Base-by-base conservation (phyloP, 1,140 invertebrate genomes). In the Metopolophium dirhodum region DNA sequence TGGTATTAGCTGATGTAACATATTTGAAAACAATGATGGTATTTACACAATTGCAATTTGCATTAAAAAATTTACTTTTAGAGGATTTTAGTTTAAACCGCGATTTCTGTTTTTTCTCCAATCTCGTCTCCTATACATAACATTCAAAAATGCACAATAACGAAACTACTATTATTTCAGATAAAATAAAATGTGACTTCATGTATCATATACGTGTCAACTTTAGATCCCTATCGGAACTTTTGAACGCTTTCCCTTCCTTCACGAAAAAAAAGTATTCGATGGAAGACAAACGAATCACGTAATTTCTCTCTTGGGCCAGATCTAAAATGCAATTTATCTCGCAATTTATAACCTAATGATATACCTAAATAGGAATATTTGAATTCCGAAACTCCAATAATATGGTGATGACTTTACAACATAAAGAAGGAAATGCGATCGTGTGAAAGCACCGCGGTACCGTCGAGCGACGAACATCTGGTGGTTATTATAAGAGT, bases 391-490 rank as follows among this genome's bases (percentile, higher is more conserved):
- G 9, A 85, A 85, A 30, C 20, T 82, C n/a, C 18, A 82, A 6
- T 23, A 9, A 26, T 20, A 41, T 41, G 22, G 37, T 41, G 37
- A 85, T 41, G 83, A 85, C 41, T 41, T 41, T 8, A 26, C 23
- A 26, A 23, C 23, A 41, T 77, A 26, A 41, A 30, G 47, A 26
- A 87, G 41, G 30, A 87, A 77, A 90, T 54, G 49, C 30, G 49
- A 54, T 41, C 37, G 54, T 41, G 89, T 90, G 89, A 90, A 90
- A 90, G 89, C 89, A 68, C 89, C 26, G 20, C 49, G 37, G 26
- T 57, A 54, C 54, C 54, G 54, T 57, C 54, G 54, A 20, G 23
- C 35, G 88, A 61, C 37, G 88, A 37, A 90, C 88, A 90, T 89
- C 88, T 68, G 89, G 54, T 68, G 4, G 26, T 30, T n/a, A 23